These are phyloP conservation scores for Euleptes europaea DNA, from an alignment of 2,113 vertebrate species.

Conservation along the genomic window DNA sequence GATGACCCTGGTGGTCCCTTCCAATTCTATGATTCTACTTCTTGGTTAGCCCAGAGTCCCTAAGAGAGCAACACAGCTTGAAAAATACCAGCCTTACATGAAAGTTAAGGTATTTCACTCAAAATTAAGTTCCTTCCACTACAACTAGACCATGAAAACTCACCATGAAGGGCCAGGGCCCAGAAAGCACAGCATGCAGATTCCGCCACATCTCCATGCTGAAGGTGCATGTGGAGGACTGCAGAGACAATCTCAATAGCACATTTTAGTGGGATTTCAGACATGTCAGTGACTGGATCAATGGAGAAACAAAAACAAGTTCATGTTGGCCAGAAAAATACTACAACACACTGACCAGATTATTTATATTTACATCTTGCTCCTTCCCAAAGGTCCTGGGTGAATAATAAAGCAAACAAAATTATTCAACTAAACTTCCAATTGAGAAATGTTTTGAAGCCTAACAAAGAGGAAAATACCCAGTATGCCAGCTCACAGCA, in stretches of 20 bases:
- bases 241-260: slow-evolving; percentile 19
- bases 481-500: not conserved
- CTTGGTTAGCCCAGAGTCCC: no score
- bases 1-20: no score
- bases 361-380: not conserved
- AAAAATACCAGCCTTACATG: not conserved
- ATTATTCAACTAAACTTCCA: not conserved
- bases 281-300: slow-evolving; percentile 16
- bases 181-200: slow-evolving; percentile 68
- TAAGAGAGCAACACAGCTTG: not conserved
- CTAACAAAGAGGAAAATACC: not conserved
- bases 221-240: slow-evolving; percentile 49
- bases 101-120: not conserved
- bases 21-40: no score
- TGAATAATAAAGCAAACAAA: not conserved
- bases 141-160: slow-evolving; percentile 2
- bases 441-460: not conserved
- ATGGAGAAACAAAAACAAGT: not conserved
- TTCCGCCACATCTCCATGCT: slow-evolving; percentile 43
- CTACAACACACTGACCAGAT: not conserved
- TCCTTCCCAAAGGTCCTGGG: not conserved
- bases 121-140: no score
- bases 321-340: not conserved
- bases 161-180: slow-evolving; percentile 75
- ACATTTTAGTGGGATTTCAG: slow-evolving; percentile 42